Evolutionary conservation across 64 coral and sea anemone genomes (phyloP), one percentile per base, ranked within the genome.

Genomic region (Pocillopora verrucosa): DNA sequence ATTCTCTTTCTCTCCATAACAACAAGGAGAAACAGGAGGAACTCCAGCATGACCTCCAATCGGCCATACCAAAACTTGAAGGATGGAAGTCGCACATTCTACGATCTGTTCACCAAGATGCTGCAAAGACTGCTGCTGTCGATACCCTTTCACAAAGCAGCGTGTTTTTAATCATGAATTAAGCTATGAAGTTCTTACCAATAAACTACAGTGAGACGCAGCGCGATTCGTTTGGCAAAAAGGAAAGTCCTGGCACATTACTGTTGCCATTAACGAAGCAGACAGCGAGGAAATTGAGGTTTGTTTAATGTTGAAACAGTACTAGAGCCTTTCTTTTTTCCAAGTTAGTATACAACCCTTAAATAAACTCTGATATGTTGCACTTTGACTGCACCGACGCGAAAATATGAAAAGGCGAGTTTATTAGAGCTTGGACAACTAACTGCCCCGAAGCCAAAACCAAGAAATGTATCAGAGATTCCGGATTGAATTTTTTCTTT

Each of bases 61-160:
- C 5, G 10, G 58, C 4, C 16, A 68, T 83, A 16, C 63, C 80
- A 35, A 63, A 63, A 61, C 59, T 83, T 68, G 57, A 62, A 13
- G 34, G 41, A 26, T 83, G 59, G 63, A 83, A 61, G 36, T 65
- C 82, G 34, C 82, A 85, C 61, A 85, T 85, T 85, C 14, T 85
- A 36, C 82, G 82, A 68, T 68, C 82, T 11, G 82, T 72, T 6
- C 82, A 85, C 12, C 82, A 72, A 68, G 82, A 85, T 85, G 82
- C 82, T 85, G 61, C 61, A 13, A 85, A 85, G 81, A 84, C 61
- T 67, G 19, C 61, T 34, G 41, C 34, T 67, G 34, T n/a, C n/a
- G n/a, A n/a, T n/a, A n/a, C n/a, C n/a, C n/a, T n/a, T n/a, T n/a
- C n/a, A n/a, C n/a, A n/a, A n/a, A n/a, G 26, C 7, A 16, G 61